Base-by-base conservation (phyloP, 2,888 invertebrate genomes). In the Cryptus viduatorius region DNA sequence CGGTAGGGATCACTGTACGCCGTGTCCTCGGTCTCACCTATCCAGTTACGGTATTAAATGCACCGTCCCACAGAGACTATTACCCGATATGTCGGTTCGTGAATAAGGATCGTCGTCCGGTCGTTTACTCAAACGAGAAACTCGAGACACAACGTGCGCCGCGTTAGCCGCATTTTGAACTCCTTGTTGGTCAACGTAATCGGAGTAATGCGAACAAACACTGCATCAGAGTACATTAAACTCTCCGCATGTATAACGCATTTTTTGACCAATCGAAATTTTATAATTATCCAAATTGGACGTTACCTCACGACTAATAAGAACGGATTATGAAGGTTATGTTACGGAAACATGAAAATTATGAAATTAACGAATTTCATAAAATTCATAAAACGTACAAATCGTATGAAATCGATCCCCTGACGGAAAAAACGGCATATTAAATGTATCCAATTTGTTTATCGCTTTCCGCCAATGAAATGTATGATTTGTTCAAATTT, bases 41-140 rank as follows among this genome's bases (percentile, higher is more conserved):
- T 82, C 76, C 71, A 76, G 71, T 82, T 82, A 82, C 76, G 76
- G 76, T 82, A 71, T 71, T 71, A 82, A 82, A 82, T 82, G 56
- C 82, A 71, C 50, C 56, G 71, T 53, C 31, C 59, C 37, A 10
- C 46, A 69, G 46, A 37, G 42, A 59, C 65, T 44, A 83, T 79
- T 76, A 79, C 75, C 56, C 79, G 75, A 83, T 79, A 79, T 59
- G 76, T 83, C 71, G 75, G 64, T 67, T 29, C 46, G 69, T 50
- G 48, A 79, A 76, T 37, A 65, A 79, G 71, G 67, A 31, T 59
- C 64, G 44, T 75, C 71, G 59, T 77, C n/a, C 56, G 50, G 29
- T 75, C 37, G 31, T 31, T 64, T 64, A 19, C 31, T 65, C 48
- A 24, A 48, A 68, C 64, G 42, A 24, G 65, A 65, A 76, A 76